Conservation (phyloP, 2,113 vertebrate genomes). For the Syrrhaptes paradoxus region DNA sequence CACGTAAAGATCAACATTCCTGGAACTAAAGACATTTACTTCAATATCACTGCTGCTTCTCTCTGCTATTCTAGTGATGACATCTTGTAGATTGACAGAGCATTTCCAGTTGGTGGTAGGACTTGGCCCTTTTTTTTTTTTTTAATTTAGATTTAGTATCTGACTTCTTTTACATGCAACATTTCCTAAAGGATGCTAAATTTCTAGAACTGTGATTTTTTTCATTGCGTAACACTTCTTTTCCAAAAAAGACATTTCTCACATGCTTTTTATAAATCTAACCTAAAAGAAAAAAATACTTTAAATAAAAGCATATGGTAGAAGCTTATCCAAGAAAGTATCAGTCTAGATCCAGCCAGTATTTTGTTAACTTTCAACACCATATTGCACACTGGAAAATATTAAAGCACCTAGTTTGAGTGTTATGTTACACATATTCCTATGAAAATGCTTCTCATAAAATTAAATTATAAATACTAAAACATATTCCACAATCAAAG, state of each 20-base stretch:
- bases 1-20: conserved; percentile 8
- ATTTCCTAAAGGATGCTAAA: conserved; percentile 51
- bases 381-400: conserved; percentile 67
- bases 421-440: conserved; percentile 50
- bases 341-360: conserved; percentile 53
- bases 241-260: conserved; percentile 53
- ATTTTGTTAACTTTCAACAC: conserved; percentile 72
- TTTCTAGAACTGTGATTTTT: conserved; percentile 51
- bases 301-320: conserved; percentile 75
- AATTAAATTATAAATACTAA: conserved; percentile 67
- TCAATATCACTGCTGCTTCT: neutral
- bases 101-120: conserved; percentile 3
- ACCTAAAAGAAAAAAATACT: conserved; percentile 49
- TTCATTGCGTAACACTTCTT: conserved; percentile 58
- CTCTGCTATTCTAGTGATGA: neutral
- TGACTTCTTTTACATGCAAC: conserved; percentile 17
- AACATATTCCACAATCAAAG: conserved; percentile 41
- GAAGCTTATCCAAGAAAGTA: conserved; percentile 70
- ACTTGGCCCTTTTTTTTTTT: neutral
- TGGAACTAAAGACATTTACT: conserved; percentile 9
- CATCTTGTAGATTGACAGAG: conserved; percentile 14
- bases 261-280: conserved; percentile 67
- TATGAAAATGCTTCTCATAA: conserved; percentile 52
- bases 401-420: conserved; percentile 61
- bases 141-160: conserved; percentile 5